These are phyloP conservation scores for Calonectris borealis DNA, from an alignment of 2,113 vertebrate genomes.

Conservation along the genomic window DNA sequence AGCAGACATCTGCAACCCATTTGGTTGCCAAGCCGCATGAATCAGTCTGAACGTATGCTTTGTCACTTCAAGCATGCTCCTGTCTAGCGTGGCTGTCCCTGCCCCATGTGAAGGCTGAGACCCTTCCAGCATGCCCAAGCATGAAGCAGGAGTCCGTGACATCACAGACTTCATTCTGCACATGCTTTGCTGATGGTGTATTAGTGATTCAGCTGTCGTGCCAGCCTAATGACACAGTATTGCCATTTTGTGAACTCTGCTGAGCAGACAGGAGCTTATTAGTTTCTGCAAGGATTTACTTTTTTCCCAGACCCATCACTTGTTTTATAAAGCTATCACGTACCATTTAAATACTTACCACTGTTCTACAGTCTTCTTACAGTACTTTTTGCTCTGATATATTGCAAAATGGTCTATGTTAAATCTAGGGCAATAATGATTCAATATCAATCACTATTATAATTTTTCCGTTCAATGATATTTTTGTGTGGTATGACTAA, in stretches of 20 bases:
- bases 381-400: conserved; percentile 19
- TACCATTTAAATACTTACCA: not conserved
- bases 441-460: not conserved
- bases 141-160: accelerated
- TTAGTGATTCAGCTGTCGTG: not conserved
- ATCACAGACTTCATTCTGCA: not conserved
- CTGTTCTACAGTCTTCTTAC: not conserved
- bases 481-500: not conserved
- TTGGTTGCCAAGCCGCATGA: accelerated
- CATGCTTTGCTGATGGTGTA: not conserved
- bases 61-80: not conserved
- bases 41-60: accelerated
- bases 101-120: not conserved
- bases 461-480: not conserved
- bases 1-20: accelerated
- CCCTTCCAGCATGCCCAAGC: not conserved
- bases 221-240: conserved; percentile 11
- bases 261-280: not conserved
- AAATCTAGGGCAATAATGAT: not conserved
- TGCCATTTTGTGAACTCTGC: conserved; percentile 5
- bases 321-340: conserved; percentile 1
- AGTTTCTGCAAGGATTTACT: conserved; percentile 16
- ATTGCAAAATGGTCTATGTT: conserved; percentile 3
- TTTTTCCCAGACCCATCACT: not conserved
- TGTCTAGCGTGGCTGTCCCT: accelerated